Percentiles rank a stretch among this genome's conserved stretches.
Conservation (phyloP, 2,113 vertebrate genomes). For the Genyomyrus donnyi region DNA sequence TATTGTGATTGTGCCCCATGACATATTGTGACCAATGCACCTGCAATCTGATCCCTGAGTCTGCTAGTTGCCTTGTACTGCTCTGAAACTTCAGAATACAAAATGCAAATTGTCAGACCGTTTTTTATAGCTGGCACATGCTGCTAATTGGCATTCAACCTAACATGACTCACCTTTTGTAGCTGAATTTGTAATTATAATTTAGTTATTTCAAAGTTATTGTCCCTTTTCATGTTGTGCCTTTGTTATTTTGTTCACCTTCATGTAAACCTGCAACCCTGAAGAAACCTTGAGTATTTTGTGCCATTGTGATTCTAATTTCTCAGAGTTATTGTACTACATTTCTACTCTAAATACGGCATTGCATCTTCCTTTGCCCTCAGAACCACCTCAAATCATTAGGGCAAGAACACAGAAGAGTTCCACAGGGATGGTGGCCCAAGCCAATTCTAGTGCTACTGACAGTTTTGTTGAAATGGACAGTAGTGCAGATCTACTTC, state of each 20-base stretch:
- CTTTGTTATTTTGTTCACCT: neutral
- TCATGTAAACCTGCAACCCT: neutral
- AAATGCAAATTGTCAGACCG: neutral
- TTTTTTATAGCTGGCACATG: neutral
- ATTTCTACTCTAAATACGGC: neutral
- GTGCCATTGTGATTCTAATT: neutral
- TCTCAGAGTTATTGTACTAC: neutral
- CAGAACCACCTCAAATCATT: neutral
- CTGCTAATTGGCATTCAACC: neutral
- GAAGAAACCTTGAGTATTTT: neutral
- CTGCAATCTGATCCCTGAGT: neutral
- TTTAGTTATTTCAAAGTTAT: neutral
- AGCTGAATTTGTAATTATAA: neutral
- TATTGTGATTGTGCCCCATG: neutral
- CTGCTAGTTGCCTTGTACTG: neutral
- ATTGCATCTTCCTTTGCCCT: neutral
- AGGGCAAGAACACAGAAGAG: neutral
- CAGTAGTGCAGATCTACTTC: neutral
- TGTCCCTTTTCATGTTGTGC: neutral
- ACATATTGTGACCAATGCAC: neutral
- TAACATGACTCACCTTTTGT: neutral
- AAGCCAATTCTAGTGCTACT: neutral
- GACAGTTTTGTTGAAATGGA: neutral
- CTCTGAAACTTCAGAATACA: neutral
- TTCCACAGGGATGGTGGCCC: neutral